phyloP scores from a whole-genome alignment of 2,113 vertebrate species.

The Gymnocephalus cernua region DNA sequence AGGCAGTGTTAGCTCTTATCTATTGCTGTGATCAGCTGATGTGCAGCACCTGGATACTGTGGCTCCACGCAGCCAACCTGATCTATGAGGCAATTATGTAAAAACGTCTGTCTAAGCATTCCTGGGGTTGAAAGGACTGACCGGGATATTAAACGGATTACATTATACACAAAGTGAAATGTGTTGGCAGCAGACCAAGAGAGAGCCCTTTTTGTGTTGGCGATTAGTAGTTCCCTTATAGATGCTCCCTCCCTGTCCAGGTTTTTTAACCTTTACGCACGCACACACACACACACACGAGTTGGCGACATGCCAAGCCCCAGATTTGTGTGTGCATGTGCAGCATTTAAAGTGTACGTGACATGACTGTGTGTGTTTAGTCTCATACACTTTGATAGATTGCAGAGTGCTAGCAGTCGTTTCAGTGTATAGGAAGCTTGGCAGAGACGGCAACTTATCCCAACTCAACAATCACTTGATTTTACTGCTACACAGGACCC shows the following conservation, averaged over 20 bases:
- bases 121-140: conserved; percentile 72
- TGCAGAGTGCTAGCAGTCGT: conserved; percentile 36
- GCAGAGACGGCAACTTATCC: conserved; percentile 6
- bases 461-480: conserved; percentile 45
- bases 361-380: conserved; percentile 1
- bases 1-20: conserved; percentile 51
- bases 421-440: conserved; percentile 9
- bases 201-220: conserved; percentile 43
- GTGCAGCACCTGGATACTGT: conserved; percentile 56
- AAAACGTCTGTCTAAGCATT: conserved; percentile 79
- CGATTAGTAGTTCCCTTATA: conserved; percentile 42
- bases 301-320: conserved; percentile 26
- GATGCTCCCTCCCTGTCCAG: conserved; percentile 19
- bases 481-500: conserved; percentile 22
- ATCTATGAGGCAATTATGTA: conserved; percentile 76
- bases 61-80: conserved; percentile 47
- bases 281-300: conserved; percentile 15
- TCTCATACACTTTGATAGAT: conserved; percentile 29
- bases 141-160: conserved; percentile 77
- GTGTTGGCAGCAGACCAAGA: conserved; percentile 71
- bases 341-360: conserved; percentile 29
- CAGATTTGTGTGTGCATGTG: conserved; percentile 28
- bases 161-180: conserved; percentile 76
- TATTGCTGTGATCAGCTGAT: conserved; percentile 66
- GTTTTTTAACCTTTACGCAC: conserved; percentile 13